These are phyloP conservation scores for Athrips mouffetella DNA, from an alignment of 2,888 invertebrate species.

Conservation along the genomic window DNA sequence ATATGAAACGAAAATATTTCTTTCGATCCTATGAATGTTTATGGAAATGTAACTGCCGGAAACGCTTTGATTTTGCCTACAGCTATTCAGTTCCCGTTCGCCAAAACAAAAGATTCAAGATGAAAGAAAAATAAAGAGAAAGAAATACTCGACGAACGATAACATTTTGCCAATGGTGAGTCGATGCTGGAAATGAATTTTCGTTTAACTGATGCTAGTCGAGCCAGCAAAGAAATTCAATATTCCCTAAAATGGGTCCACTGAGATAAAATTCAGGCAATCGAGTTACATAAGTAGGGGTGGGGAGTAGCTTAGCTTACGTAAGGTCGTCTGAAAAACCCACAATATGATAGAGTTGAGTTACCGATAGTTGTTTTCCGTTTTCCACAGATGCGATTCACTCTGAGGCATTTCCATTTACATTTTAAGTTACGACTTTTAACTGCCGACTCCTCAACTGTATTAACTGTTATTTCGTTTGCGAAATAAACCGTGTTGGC, in stretches of 20 bases:
- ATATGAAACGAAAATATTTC: not conserved
- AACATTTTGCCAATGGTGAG: slow-evolving; percentile 2
- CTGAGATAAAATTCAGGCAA: slow-evolving; percentile 45
- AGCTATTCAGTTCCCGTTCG: slow-evolving; percentile 22
- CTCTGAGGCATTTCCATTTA: slow-evolving; percentile 1
- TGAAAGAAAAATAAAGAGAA: slow-evolving; percentile 17
- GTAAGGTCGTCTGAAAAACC: slow-evolving; percentile 57
- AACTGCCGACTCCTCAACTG: slow-evolving; percentile 6
- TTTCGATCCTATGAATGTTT: not conserved
- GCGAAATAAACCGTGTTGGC: not conserved
- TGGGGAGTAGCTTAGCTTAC: slow-evolving; percentile 59
- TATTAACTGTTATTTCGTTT: slow-evolving; percentile 10
- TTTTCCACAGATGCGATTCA: too few relatives aligned
- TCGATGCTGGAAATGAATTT: slow-evolving; percentile 12
- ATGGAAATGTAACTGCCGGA: slow-evolving; percentile 6
- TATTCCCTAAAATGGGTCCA: slow-evolving; percentile 44
- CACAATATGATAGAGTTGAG: not conserved
- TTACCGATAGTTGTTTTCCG: too few relatives aligned
- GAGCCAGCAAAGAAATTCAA: slow-evolving; percentile 34
- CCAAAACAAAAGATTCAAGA: slow-evolving; percentile 28
- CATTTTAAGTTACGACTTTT: slow-evolving; percentile 2
- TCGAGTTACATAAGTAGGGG: slow-evolving; percentile 70
- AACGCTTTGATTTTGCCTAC: slow-evolving; percentile 19
- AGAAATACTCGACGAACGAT: not conserved
- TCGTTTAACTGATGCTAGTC: slow-evolving; percentile 12